Evolutionary conservation across 1,140 invertebrate species (phyloP).

Genomic region (Littorina saxatilis): DNA sequence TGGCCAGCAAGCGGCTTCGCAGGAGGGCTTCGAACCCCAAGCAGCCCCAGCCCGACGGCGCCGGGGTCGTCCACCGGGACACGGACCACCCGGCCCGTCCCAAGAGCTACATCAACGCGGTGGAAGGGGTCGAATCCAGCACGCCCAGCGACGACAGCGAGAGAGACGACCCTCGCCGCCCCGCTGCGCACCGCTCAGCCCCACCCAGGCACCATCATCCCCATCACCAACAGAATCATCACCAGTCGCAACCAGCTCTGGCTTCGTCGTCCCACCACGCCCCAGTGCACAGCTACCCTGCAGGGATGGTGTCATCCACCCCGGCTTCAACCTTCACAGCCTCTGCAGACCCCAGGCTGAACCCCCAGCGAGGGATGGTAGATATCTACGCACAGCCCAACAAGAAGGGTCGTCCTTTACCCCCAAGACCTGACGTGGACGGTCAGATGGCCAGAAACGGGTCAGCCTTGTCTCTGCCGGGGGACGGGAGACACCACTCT

Average conservation of each 20-base stretch:
- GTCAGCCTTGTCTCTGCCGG: too few species aligned
- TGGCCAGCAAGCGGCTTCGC: background rate
- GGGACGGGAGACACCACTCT: too few species aligned
- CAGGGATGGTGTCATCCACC: too few species aligned
- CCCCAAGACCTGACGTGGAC: background rate
- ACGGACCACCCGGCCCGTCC: conserved; percentile 29
- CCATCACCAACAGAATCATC: too few species aligned
- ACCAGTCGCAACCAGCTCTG: too few species aligned
- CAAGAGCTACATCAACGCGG: conserved; percentile 45
- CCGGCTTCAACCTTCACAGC: too few species aligned
- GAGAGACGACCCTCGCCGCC: background rate
- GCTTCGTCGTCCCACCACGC: too few species aligned
- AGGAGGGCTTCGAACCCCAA: background rate
- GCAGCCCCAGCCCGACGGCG: background rate
- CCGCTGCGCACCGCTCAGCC: too few species aligned
- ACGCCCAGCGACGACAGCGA: conserved; percentile 8
- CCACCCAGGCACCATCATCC: too few species aligned
- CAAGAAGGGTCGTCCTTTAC: background rate
- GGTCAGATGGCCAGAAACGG: too few species aligned
- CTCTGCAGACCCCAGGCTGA: too few species aligned
- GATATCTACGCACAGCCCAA: conserved; percentile 27
- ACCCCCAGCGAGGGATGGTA: background rate
- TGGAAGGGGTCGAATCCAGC: conserved; percentile 16
- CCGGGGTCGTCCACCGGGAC: background rate
- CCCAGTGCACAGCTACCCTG: too few species aligned